Evolutionary conservation across 2,113 vertebrate species (phyloP), one percentile per base, ranked within the genome.

Genomic region (Strix uralensis): DNA sequence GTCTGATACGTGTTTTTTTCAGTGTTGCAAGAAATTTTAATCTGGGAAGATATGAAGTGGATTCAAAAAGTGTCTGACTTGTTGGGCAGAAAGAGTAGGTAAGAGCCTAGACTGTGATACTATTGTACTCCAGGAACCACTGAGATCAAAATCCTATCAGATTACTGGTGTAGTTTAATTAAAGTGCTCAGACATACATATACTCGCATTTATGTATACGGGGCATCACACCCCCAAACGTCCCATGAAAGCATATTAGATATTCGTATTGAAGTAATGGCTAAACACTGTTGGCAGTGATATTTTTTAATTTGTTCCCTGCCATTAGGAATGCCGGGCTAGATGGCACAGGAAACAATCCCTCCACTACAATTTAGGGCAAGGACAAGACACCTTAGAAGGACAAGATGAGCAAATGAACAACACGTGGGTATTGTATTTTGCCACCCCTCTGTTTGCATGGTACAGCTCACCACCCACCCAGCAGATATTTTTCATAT

Each of bases 261-360:
- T 47, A 89, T 63, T 75, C 0, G 0, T 36, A 65, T 22, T 49
- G 38, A 34, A 80, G 10, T n/a, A 82, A 72, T 17, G 20, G 25
- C 18, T 57, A 62, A 87, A 65, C 32, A 7, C 27, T 65, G 38
- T 34, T 0, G 0, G 40, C 49, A 10, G 9, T 6, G 44, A 29
- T 47, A 51, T 38, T 88, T 88, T 93, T 74, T 38, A n/a, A 51
- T 91, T 51, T 59, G 21, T 36, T 84, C 58, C 34, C 36, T 69
- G 34, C 7, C 9, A 3, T 46, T n/a, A 54, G 12, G 32, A 92
- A 46, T 1, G 1, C 15, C 1, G 2, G 26, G 26, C 22, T 84
- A 65, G 34, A 38, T 29, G 32, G n/a, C 36, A 90, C 0, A 1
- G 26, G 72, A 86, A 86, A 58, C 27, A 69, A 42, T 30, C 17